Percentiles rank a stretch among this genome's conserved stretches.
Evolutionary conservation across 2,888 invertebrate genomes (phyloP).

Genomic region (Dromius quadrimaculatus): DNA sequence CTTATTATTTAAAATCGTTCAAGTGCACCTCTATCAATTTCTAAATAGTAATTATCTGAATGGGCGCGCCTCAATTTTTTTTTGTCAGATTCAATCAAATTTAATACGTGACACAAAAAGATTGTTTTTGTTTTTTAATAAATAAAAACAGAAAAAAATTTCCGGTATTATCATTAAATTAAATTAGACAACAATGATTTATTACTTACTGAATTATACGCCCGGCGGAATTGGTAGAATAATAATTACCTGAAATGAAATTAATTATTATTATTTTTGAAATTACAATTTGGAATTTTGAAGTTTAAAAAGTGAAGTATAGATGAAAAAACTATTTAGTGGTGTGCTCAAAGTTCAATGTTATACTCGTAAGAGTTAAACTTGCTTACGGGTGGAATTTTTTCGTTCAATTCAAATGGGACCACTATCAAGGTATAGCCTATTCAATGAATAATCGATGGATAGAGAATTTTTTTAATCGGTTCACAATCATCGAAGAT

Average conservation of each 20-base stretch:
- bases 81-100: slow-evolving; percentile 4
- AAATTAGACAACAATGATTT: slow-evolving; percentile 33
- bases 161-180: slow-evolving; percentile 22
- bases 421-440: too few relatives aligned
- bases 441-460: too few relatives aligned
- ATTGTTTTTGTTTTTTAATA: background rate
- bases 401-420: too few relatives aligned
- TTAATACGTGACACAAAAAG: slow-evolving; percentile 7
- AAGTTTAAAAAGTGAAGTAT: background rate
- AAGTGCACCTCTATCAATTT: slow-evolving; percentile 1
- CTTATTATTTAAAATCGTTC: slow-evolving; percentile 4
- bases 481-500: too few relatives aligned
- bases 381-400: too few relatives aligned
- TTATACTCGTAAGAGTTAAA: too few relatives aligned
- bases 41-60: background rate
- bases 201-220: slow-evolving; percentile 15
- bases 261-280: slow-evolving; percentile 14
- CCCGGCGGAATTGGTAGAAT: slow-evolving; percentile 18
- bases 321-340: too few relatives aligned
- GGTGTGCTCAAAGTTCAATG: too few relatives aligned
- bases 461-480: too few relatives aligned
- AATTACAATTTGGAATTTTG: slow-evolving; percentile 22
- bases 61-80: slow-evolving; percentile 16
- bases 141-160: slow-evolving; percentile 10
- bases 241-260: slow-evolving; percentile 29